phyloP scores from a whole-genome alignment of 1,140 invertebrate species.

The Periplaneta americana region DNA sequence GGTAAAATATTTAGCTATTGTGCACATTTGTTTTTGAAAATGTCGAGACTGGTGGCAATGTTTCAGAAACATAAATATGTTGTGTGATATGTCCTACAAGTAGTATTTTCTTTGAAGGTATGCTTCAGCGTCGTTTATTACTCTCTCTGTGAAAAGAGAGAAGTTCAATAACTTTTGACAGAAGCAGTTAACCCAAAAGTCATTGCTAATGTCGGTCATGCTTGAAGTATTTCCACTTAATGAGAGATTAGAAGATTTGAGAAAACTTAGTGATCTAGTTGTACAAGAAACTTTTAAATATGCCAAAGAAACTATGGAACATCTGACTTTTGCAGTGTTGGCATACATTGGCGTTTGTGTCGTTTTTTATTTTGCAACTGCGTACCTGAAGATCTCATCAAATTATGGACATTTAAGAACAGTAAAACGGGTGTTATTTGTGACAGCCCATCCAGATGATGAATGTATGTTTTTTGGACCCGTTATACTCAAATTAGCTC shows the following conservation, averaged over 20 bases:
- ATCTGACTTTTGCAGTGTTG: background rate
- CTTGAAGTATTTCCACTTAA: conserved; percentile 2
- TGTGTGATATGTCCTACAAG: background rate
- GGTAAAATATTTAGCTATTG: too few species aligned
- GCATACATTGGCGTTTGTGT: conserved; percentile 7
- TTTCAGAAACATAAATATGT: too few species aligned
- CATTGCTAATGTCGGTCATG: background rate
- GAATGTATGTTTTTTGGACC: conserved; percentile 99
- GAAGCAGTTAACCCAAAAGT: background rate
- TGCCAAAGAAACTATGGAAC: conserved; percentile 8
- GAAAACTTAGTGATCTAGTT: background rate
- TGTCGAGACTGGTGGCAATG: background rate
- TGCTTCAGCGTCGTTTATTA: background rate
- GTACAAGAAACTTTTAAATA: conserved; percentile 14
- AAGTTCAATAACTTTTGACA: background rate
- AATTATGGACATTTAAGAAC: conserved; percentile 1
- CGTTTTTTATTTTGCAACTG: conserved; percentile 7
- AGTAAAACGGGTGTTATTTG: conserved; percentile 58
- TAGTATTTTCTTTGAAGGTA: background rate
- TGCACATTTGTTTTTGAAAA: background rate
- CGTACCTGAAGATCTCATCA: conserved; percentile 9
- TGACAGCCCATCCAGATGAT: conserved; percentile 93
- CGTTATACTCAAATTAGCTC: conserved; percentile 66
- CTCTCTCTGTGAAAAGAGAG: background rate
- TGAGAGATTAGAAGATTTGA: background rate